A percentile compares a stretch with the other conserved stretches of the same genome.
Conservation (phyloP, 1,140 invertebrate species). For the Leptoteleia sp. region DNA sequence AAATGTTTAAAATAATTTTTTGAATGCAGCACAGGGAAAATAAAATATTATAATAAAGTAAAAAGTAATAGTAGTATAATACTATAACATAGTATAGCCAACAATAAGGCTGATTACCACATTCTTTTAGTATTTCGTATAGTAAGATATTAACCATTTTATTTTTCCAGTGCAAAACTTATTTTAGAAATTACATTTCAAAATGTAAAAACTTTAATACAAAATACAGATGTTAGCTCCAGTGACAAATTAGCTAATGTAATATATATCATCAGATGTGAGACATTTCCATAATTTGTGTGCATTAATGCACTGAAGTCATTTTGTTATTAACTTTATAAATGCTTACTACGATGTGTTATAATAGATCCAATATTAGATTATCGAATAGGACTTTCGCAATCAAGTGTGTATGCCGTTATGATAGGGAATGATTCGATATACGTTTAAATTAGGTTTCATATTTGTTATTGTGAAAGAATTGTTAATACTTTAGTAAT, state of each 20-base stretch:
- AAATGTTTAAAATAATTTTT: too few relatives aligned
- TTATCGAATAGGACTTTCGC: slow-evolving; percentile 52
- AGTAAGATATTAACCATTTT: too few relatives aligned
- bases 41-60: too few relatives aligned
- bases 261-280: background rate
- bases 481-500: slow-evolving; percentile 64
- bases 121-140: too few relatives aligned
- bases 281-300: background rate
- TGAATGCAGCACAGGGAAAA: too few relatives aligned
- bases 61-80: too few relatives aligned
- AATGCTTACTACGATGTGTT: slow-evolving; percentile 9
- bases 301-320: slow-evolving; percentile 5
- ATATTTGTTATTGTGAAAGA: slow-evolving; percentile 70
- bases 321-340: slow-evolving; percentile 24
- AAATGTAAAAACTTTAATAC: too few relatives aligned
- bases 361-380: slow-evolving; percentile 29
- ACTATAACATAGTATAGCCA: too few relatives aligned
- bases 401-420: slow-evolving; percentile 68
- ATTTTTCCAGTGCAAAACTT: too few relatives aligned
- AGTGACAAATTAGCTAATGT: background rate
- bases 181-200: too few relatives aligned
- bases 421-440: slow-evolving; percentile 65
- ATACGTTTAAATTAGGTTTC: slow-evolving; percentile 64
- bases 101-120: too few relatives aligned
- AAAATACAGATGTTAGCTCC: background rate